phyloP scores from a whole-genome alignment of 1,140 invertebrate species.

The Drosophila teissieri region DNA sequence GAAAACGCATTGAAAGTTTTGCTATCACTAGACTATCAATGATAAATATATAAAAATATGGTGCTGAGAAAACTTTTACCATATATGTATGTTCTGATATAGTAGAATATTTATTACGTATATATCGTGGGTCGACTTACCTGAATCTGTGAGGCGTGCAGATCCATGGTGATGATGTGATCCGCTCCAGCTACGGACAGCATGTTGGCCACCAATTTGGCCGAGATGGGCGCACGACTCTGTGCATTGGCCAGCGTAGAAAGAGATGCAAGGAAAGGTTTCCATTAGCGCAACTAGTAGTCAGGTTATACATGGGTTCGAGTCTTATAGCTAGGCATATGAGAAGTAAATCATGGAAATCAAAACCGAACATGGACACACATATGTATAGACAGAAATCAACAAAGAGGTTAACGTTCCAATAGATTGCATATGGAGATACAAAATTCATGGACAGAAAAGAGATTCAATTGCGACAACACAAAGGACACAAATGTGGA shows the following conservation, averaged over 20 bases:
- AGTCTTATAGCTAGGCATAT: slow-evolving; percentile 52
- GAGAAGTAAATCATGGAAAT: slow-evolving; percentile 59
- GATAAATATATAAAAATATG: not conserved
- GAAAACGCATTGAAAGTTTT: slow-evolving; percentile 8
- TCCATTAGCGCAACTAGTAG: slow-evolving; percentile 75
- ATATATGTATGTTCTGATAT: too few relatives aligned
- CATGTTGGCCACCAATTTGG: slow-evolving; percentile 99
- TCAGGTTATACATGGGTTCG: not conserved
- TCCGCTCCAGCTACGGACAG: slow-evolving; percentile 98
- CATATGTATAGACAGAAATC: slow-evolving; percentile 46
- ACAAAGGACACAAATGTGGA: slow-evolving; percentile 38
- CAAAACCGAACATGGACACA: slow-evolving; percentile 65
- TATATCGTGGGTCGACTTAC: slow-evolving; percentile 40
- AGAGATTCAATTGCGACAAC: slow-evolving; percentile 43
- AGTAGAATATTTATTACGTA: too few relatives aligned
- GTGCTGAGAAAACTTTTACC: too few relatives aligned
- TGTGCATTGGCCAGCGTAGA: slow-evolving; percentile 85
- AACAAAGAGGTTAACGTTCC: slow-evolving; percentile 58
- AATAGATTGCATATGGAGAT: slow-evolving; percentile 55
- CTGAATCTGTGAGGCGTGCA: slow-evolving; percentile 99
- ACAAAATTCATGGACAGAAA: slow-evolving; percentile 31
- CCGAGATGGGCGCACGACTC: slow-evolving; percentile 99
- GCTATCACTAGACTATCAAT: not conserved
- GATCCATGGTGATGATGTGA: slow-evolving; percentile 99
- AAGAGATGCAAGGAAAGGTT: slow-evolving; percentile 53